A percentile compares a stretch with the other conserved stretches of the same genome.
phyloP scores from a whole-genome alignment of 2,113 vertebrate species.

The Columba livia region DNA sequence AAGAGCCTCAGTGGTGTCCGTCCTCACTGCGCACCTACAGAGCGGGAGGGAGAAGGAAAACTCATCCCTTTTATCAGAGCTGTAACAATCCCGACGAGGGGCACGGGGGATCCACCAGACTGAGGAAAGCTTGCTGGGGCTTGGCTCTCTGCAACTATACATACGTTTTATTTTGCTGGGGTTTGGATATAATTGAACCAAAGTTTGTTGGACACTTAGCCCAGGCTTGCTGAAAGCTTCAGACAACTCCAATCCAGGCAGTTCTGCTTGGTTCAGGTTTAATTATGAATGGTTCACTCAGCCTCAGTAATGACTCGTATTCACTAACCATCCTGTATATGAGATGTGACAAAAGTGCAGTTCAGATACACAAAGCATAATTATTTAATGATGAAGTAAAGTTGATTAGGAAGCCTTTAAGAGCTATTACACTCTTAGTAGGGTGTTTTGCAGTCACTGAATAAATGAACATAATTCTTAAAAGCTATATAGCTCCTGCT shows the following conservation, averaged over 20 bases:
- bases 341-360: slow-evolving; percentile 50
- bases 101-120: neutral
- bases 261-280: slow-evolving; percentile 6
- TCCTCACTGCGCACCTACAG: neutral
- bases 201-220: neutral
- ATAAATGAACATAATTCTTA: slow-evolving; percentile 59
- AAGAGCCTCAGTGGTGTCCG: neutral
- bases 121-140: neutral
- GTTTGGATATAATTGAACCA: neutral
- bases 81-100: neutral
- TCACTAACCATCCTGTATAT: slow-evolving; percentile 5
- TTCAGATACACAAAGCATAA: slow-evolving; percentile 58
- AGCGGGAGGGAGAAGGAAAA: neutral
- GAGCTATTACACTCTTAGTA: slow-evolving; percentile 36
- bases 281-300: slow-evolving; percentile 36
- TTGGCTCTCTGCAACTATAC: neutral
- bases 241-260: neutral
- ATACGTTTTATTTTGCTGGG: neutral
- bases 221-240: neutral
- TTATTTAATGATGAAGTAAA: slow-evolving; percentile 72
- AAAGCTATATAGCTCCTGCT: slow-evolving; percentile 36
- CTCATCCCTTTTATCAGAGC: neutral
- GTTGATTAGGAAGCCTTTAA: slow-evolving; percentile 71
- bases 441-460: slow-evolving; percentile 41
- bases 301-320: slow-evolving; percentile 34